phyloP scores from a whole-genome alignment of 2,113 vertebrate species.

The Xerus inauris region DNA sequence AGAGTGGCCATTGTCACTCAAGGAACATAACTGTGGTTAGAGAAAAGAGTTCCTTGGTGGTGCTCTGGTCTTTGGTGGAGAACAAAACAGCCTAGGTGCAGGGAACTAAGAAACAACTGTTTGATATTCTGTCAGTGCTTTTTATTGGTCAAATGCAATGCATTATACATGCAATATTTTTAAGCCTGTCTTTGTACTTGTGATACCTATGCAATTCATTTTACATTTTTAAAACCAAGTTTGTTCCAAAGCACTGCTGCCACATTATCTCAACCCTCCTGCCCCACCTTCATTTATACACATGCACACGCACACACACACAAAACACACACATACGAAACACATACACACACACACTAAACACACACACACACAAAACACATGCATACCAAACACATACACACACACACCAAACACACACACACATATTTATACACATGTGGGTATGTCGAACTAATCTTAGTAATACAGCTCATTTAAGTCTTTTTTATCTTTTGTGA shows the following conservation, averaged over 20 bases:
- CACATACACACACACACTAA: too few relatives aligned
- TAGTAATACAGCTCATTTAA: background rate
- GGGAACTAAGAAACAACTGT: background rate
- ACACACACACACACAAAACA: too few relatives aligned
- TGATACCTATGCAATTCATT: background rate
- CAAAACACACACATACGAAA: rapidly evolving
- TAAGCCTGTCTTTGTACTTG: background rate
- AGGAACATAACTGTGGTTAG: background rate
- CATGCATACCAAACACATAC: too few relatives aligned
- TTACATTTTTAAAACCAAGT: background rate
- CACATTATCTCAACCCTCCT: background rate
- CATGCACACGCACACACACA: background rate
- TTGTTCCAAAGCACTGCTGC: background rate
- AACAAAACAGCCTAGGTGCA: background rate
- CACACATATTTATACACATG: background rate
- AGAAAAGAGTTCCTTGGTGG: background rate
- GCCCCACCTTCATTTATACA: background rate
- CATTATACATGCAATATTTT: background rate
- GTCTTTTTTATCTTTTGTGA: background rate
- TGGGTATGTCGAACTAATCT: background rate
- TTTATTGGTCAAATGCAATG: background rate
- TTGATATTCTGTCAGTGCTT: background rate
- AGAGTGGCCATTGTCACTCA: background rate
- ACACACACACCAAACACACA: too few relatives aligned
- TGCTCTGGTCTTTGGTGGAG: background rate